Evolutionary conservation across 2,797 vertebrate genomes (phyloP), one percentile per base, ranked within the genome.

Genomic region (Limosa lapponica): DNA sequence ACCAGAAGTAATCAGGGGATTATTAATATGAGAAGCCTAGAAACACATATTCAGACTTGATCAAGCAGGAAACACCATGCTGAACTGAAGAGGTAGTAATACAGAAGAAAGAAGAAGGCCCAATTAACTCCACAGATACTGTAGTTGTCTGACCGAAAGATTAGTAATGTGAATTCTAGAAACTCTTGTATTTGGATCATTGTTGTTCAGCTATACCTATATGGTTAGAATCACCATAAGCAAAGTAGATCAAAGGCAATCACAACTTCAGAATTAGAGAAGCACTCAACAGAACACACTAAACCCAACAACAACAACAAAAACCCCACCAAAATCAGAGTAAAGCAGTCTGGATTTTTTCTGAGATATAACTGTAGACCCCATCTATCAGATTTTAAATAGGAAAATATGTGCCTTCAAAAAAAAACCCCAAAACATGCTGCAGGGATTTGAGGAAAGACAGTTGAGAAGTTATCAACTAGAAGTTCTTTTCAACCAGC

Each of bases 321-420:
- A 37, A 28, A 18, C 11, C 46, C 46, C 46, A 48, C 23, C 6
- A 48, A 13, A 74, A 72, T 3, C 25, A 61, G 12, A 51, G 10
- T 43, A 55, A 57, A 24, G 4, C 5, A 58, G 57, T 25, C 2
- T 10, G 2, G 20, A 1, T 0, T 36, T 71, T 57, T 54, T 16
- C 24, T 52, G 24, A 43, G 41, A 59, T 39, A 54, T 4, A 24
- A 64, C 2, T 74, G 6, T 36, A 55, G 17, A 23, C 2, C 16
- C 13, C 41, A 64, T 49, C 24, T 59, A 48, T 36, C 25, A 57
- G 37, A 67, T 19, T 62, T 77, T 19, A 78, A 41, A 46, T 36
- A n/a, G 37, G 11, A 71, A 78, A 81, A 81, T 10, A 55, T 1
- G 3, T 32, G 20, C 52, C 15, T 54, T 61, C 14, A 20, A 55